These are phyloP conservation scores for Capricornis sumatraensis DNA, from an alignment of 2,113 vertebrate genomes.

Conservation along the genomic window DNA sequence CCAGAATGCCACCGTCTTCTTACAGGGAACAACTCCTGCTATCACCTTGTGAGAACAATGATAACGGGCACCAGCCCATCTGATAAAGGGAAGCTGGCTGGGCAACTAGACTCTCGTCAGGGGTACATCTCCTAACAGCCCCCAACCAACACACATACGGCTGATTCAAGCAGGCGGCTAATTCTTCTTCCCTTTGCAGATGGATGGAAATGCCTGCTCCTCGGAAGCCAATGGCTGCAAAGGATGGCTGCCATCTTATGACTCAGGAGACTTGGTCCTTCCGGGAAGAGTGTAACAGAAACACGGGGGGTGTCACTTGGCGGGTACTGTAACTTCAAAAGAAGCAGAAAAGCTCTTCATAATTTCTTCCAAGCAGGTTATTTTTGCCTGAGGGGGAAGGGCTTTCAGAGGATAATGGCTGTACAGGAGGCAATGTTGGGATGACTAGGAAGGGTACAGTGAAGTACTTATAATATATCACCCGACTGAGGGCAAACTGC, in stretches of 20 bases:
- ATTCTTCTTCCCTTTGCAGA: conserved; percentile 40
- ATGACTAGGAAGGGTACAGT: neutral
- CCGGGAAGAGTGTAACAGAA: conserved; percentile 3
- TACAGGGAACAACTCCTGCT: conserved; percentile 57
- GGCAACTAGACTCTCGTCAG: conserved; percentile 57
- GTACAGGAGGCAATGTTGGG: neutral
- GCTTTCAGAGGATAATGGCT: neutral
- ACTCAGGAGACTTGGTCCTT: conserved; percentile 58
- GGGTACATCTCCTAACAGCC: conserved; percentile 58
- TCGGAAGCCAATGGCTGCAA: conserved; percentile 44
- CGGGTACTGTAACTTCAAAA: conserved; percentile 10
- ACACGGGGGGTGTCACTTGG: neutral
- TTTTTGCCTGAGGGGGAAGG: conserved; percentile 19
- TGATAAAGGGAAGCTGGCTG: conserved; percentile 62
- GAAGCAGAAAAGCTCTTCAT: neutral
- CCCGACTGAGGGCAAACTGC: neutral
- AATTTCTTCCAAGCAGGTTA: neutral
- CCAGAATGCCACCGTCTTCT: conserved; percentile 62
- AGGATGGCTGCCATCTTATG: conserved; percentile 59
- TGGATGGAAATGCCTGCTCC: conserved; percentile 40
- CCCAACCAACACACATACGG: conserved; percentile 60
- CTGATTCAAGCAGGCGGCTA: conserved; percentile 43
- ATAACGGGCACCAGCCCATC: conserved; percentile 46
- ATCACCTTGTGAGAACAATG: conserved; percentile 63
- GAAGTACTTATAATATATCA: neutral